Evolutionary conservation across 2,888 invertebrate genomes (phyloP), one percentile per base, ranked within the genome.

Genomic region (Drosophila pullipes): DNA sequence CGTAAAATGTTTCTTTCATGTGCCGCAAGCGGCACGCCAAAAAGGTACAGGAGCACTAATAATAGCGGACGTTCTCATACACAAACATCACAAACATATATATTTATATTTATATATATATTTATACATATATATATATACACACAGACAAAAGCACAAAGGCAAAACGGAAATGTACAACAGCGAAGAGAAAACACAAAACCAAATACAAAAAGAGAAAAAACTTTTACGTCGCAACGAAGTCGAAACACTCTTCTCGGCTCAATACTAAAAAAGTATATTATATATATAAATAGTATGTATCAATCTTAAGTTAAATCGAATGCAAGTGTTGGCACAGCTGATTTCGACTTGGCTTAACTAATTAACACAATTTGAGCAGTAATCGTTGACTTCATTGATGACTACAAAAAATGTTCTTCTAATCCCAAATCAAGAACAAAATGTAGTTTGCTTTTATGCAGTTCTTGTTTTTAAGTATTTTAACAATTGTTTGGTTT

Each of bases 1-100:
- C 10, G 47, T 67, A 73, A 79, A 85, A 68, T 76, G 68, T 61
- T 74, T 52, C 67, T 74, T 70, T 81, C 73, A 65, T 67, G 37
- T 50, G 65, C 53, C 74, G 60, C 47, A 66, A 58, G 52, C 63
- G 41, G 41, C 31, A 71, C 35, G 49, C 50, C 30, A 37, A 65
- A 54, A 62, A 70, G 59, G 60, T 41, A 49, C 69, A 54, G 63
- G 9, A 47, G 70, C 60, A 47, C 64, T 31, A 74, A 69, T 39
- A 69, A 64, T 44, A 44, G 50, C 60, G 73, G 53, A 72, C 60
- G 63, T 58, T 68, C 41, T 70, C 53, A 69, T 44, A 64, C 11
- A 54, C 35, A 74, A 50, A 49, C 16, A 49, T 7, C 39, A 49
- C 66, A 66, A 49, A 66, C 49, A 58, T 67, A 63, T 33, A 55